phyloP scores from a whole-genome alignment of 2,888 invertebrate species.

The Gymnosoma rotundatum region DNA sequence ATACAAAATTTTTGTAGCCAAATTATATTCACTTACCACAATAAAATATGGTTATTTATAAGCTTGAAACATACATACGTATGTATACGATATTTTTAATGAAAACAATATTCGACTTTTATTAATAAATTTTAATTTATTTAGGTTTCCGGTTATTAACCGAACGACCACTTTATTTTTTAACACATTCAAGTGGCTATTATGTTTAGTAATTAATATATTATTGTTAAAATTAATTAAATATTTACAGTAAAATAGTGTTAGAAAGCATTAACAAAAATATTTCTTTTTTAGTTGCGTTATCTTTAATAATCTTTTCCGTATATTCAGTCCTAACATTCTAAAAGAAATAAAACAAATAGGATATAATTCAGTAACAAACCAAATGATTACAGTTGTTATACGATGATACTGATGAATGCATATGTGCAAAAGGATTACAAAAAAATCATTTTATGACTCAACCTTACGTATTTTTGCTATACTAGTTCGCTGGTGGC shows the following conservation, averaged over 20 bases:
- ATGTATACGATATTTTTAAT: neutral
- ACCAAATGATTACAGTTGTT: constrained; percentile 15
- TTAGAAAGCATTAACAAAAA: constrained; percentile 22
- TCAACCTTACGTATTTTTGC: constrained; percentile 77
- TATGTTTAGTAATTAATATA: constrained; percentile 22
- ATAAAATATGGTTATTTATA: too few relatives aligned
- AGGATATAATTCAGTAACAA: constrained; percentile 44
- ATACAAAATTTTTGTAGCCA: too few relatives aligned
- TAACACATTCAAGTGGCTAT: constrained; percentile 54
- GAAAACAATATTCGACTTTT: constrained; percentile 13
- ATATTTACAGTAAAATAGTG: constrained; percentile 56
- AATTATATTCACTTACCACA: too few relatives aligned
- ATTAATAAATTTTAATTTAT: constrained; percentile 54
- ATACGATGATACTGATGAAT: constrained; percentile 13
- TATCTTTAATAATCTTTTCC: constrained; percentile 35
- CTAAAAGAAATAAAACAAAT: constrained; percentile 34
- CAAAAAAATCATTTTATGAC: constrained; percentile 63
- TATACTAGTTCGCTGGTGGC: constrained; percentile 57
- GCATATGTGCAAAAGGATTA: constrained; percentile 27
- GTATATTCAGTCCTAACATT: constrained; percentile 50
- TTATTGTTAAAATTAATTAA: constrained; percentile 48
- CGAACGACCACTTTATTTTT: constrained; percentile 49
- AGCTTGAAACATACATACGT: too few relatives aligned
- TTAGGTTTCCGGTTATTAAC: constrained; percentile 48
- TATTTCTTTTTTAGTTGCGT: constrained; percentile 3